These are phyloP conservation scores for Nerophis lumbriciformis DNA, from an alignment of 2,113 vertebrate genomes.

Conservation along the genomic window DNA sequence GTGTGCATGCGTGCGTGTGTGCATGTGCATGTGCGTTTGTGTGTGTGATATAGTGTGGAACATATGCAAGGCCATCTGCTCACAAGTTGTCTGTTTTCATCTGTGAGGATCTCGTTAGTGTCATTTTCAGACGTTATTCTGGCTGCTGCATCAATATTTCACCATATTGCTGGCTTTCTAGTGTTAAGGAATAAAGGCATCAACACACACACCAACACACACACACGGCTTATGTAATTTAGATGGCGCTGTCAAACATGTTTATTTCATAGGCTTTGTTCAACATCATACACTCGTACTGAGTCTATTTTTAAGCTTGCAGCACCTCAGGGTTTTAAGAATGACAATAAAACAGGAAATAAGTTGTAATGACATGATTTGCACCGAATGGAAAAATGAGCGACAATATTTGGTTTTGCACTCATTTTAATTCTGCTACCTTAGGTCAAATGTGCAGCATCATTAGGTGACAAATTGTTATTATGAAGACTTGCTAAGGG, in stretches of 20 bases:
- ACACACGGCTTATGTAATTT: conserved; percentile 45
- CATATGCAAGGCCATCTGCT: conserved; percentile 52
- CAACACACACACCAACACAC: not conserved
- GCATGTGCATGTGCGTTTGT: no score
- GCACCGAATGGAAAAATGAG: no score
- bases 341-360: conserved; percentile 1
- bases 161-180: not conserved
- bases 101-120: conserved; percentile 28
- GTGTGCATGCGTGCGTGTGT: conserved; percentile 6
- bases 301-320: conserved; percentile 25
- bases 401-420: no score
- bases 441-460: no score
- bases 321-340: not conserved
- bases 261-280: conserved; percentile 39
- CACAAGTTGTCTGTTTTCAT: conserved; percentile 28
- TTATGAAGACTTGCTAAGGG: conserved; percentile 4
- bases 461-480: conserved; percentile 29
- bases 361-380: not conserved
- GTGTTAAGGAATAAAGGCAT: not conserved
- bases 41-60: conserved; percentile 20
- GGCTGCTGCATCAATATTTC: not conserved
- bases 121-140: not conserved
- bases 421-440: no score
- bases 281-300: not conserved
- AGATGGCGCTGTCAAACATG: conserved; percentile 25